Conservation (phyloP, 2,797 vertebrate species). For the Sebastiscus tertius region DNA sequence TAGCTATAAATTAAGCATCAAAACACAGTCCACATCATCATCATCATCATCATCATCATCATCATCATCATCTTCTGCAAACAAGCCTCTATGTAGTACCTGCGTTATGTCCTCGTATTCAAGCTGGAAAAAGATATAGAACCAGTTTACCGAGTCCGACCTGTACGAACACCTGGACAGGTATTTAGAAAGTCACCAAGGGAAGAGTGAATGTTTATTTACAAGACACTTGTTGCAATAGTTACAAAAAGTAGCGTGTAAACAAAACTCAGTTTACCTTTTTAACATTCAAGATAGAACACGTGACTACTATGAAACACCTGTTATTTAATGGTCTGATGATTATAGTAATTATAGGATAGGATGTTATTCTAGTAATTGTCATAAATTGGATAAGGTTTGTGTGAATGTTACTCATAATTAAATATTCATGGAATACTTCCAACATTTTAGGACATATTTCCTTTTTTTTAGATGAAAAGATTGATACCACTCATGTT, state of each 20-base stretch:
- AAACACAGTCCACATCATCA: constrained; percentile 22
- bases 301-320: neutral
- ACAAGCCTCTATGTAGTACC: constrained; percentile 27
- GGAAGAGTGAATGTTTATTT: neutral
- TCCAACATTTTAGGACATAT: too few relatives aligned
- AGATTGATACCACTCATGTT: too few relatives aligned
- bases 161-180: too few relatives aligned
- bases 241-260: neutral
- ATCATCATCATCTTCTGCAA: neutral
- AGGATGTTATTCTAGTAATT: neutral
- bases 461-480: too few relatives aligned
- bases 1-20: constrained; percentile 16
- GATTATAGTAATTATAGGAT: neutral
- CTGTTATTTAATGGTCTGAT: neutral
- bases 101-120: constrained; percentile 12
- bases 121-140: constrained; percentile 52
- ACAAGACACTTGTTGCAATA: neutral
- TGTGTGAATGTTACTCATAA: too few relatives aligned
- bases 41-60: neutral
- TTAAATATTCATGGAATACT: too few relatives aligned
- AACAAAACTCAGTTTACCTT: too few relatives aligned
- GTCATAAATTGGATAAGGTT: too few relatives aligned
- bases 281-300: neutral
- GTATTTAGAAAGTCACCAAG: too few relatives aligned
- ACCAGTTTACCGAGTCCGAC: constrained; percentile 40